Evolutionary conservation across 23 tunicate genomes (phyloP), one percentile per base, ranked within the genome.

Genomic region (Diplosoma virens): DNA sequence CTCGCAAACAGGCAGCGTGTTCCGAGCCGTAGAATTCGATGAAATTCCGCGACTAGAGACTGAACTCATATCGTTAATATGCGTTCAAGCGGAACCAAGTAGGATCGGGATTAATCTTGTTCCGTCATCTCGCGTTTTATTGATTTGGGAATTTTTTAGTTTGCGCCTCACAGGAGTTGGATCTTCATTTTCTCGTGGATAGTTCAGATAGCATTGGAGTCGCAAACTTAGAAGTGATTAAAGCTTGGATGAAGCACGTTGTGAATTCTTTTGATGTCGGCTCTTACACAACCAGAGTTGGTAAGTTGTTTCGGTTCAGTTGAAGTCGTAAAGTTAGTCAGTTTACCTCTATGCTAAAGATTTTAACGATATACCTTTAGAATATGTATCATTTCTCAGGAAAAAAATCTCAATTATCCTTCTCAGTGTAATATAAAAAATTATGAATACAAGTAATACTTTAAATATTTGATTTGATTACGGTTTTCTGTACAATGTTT

Each of bases 181-280:
- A 87, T 58, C 69, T 87, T 4, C 94, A 87, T 25, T 81, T 87
- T 68, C 61, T 87, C 30, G 94, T 87, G 21, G 94, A 87, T 47
- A 85, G 86, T 2, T 87, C 94, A 2, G 79, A 59, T n/a, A 87
- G 83, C 33, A 87, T 87, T 29, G 79, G 82, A 58, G 55, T 26
- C 18, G 70, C 30, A 6, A 78, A 87, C 41, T 82, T 87, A 41
- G 72, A 81, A 31, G 81, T 81, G 76, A 75, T 87, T 1, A 87
- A 87, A 59, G 30, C 79, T 0, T 87, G 94, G 94, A 87, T 81
- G 70, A 76, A 84, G 25, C 76, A 76, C 60, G 58, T 87, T 25
- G 85, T 87, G 34, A 54, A 63, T 25, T 87, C 94, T 36, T 87
- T 87, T 58, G 94, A 87, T 32, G 55, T 87, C 2, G 94, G 94